Base-by-base conservation (phyloP, 2,113 vertebrate species). In the Syrmaticus mikado region DNA sequence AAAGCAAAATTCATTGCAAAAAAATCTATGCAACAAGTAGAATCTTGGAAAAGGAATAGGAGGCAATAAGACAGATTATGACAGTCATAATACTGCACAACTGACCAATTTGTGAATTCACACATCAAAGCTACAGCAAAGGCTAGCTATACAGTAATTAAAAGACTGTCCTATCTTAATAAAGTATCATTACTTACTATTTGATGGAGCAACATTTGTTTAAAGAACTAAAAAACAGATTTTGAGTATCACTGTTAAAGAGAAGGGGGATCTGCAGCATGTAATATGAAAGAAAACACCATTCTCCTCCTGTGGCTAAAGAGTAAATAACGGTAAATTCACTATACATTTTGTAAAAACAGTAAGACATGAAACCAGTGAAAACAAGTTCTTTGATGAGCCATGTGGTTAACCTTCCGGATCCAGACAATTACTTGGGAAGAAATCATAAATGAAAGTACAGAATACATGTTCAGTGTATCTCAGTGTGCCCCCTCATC, bases 81-180 rank as follows among this genome's bases (percentile, higher is more conserved):
- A 53, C 7, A 70, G 61, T 7, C 16, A 60, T 27, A 28, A 79
- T 15, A 14, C 18, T 64, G 32, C 19, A 64, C 28, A 64, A 6
- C 4, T 40, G 41, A 71, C 5, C 1, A 0, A 71, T 70, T 5
- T 5, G 10, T 28, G 18, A 14, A 0, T 13, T 36, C 13, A 36
- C 4, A 79, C 15, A 66, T 18, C 34, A 68, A 61, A 22, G 13
- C 40, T 40, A 82, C 12, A 36, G n/a, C 5, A 9, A 45, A 7
- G 6, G 13, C 6, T 80, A 65, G 6, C 40, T 45, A 82, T 3
- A 73, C 2, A 43, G 13, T n/a, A 65, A 13, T 70, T 73, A 38
- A 61, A 87, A 87, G 11, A 80, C 34, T 16, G 62, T 61, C 6
- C 15, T 87, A 28, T 3, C 3, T 41, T 46, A 41, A 27, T 81